Base-by-base conservation (phyloP, 2,888 invertebrate species). In the Ganaspis brasiliensis region DNA sequence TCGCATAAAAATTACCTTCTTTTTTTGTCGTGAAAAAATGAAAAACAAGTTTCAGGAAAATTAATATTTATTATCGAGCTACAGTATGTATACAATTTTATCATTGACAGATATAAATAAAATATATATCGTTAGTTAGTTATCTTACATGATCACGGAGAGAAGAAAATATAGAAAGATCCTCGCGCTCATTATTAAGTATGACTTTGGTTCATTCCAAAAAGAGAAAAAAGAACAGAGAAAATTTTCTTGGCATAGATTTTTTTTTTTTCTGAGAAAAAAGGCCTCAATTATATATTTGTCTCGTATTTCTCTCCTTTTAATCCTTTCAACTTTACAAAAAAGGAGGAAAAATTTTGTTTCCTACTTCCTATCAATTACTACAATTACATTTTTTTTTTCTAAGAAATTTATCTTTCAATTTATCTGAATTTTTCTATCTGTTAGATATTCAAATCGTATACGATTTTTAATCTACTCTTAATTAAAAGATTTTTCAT, bases 131-230 rank as follows among this genome's bases (percentile, higher is more conserved):
- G n/a, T 67, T 24, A 67, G 40, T 21, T 63, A 63, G 45, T 14
- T 84, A 86, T 85, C 77, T 86, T 87, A 86, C 86, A 87, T 76
- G 80, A 76, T 78, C 83, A 85, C 76, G 76, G 78, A 75, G 82
- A 81, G 78, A 81, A 67, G 81, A 84, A 84, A 84, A 81, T 84
- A 52, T 52, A 82, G 74, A 81, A 31, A 57, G 78, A 81, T 82
- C 74, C 73, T 80, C 67, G 63, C 57, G n/a, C 35, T 19, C 70
- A 72, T 78, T 79, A 74, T 45, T 80, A 9, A 61, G 76, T 81
- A 80, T 76, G 57, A 85, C 83, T 86, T 86, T 87, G 85, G 84
- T 79, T 80, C 72, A 73, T 80, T 78, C 81, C 79, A 78, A 79
- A 82, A 76, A 75, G 73, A 73, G 6, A 61, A 59, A 73, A 74